Base-by-base conservation (phyloP, 2,113 vertebrate genomes). In the Amblyopsis rosae region DNA sequence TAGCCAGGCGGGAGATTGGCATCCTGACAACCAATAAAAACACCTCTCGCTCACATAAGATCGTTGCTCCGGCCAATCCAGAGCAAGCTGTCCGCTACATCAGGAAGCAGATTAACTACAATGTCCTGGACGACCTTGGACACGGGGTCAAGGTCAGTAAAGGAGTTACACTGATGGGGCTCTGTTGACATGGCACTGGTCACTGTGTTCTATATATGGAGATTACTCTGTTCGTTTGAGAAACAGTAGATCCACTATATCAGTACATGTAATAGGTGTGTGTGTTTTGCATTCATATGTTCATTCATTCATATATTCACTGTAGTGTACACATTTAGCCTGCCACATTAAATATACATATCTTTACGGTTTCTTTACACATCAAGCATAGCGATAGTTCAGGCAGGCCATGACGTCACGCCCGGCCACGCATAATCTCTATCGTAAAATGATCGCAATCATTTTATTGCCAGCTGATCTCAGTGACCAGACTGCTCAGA, bases 61-160 rank as follows among this genome's bases (percentile, higher is more conserved):
- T 96, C 83, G 94, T 96, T 83, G 95, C 95, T 75, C 95, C 95
- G 85, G 93, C 95, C 74, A 96, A 95, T 80, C 89, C 94, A 69
- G 95, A 95, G 86, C 88, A 94, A 71, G 95, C 95, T 51, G 94
- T 95, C 88, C 94, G 95, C 84, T 96, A 96, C 82, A 95, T 96
- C 90, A 93, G 95, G 83, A 96, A 95, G 88, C 94, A 94, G 79
- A 94, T 96, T 82, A 94, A 96, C 83, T 96, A 96, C 87, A 95
- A 92, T 83, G 84, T 94, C 87, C 86, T 96, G 88, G 95, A 96
- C 90, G 94, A 96, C 89, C 94, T 93, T 87, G 95, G 95, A 75
- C 95, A 96, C 89, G 95, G 95, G 81, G 95, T 95, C 78, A 96
- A 96, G 94, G 95, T 96, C 94, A 11, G 10, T 51, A 0, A 4